phyloP scores from a whole-genome alignment of 2,888 invertebrate genomes.

The Parnassius apollo region DNA sequence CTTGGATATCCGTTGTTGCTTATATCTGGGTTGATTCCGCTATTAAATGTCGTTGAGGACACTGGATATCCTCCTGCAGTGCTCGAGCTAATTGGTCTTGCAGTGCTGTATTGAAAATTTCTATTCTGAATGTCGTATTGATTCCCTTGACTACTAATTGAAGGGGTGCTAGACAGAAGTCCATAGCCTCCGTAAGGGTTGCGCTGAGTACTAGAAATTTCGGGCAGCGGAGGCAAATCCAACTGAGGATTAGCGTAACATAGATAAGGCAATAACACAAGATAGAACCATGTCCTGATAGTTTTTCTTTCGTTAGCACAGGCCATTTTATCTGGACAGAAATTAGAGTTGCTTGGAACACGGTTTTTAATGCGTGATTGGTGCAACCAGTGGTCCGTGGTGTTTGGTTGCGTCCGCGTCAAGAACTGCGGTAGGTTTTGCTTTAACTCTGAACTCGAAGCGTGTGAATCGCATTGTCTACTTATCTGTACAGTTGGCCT shows the following conservation, averaged over 20 bases:
- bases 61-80: conserved; percentile 57
- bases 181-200: conserved; percentile 62
- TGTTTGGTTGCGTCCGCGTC: conserved; percentile 62
- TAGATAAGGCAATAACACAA: conserved; percentile 40
- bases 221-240: conserved; percentile 78
- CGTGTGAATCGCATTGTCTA: conserved; percentile 67
- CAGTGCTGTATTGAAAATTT: conserved; percentile 61
- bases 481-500: conserved; percentile 37
- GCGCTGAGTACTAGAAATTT: conserved; percentile 53
- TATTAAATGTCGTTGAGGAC: conserved; percentile 61
- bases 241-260: conserved; percentile 66
- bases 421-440: conserved; percentile 53
- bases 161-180: conserved; percentile 58
- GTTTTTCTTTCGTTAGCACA: conserved; percentile 49
- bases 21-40: conserved; percentile 67
- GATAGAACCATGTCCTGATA: conserved; percentile 48
- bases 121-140: conserved; percentile 58
- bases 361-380: conserved; percentile 35
- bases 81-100: conserved; percentile 49
- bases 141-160: conserved; percentile 66
- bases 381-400: conserved; percentile 65
- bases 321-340: conserved; percentile 48
- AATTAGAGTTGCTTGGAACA: conserved; percentile 1
- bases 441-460: conserved; percentile 57
- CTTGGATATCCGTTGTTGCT: conserved; percentile 72